Evolutionary conservation across 1,140 invertebrate genomes (phyloP).

Genomic region (Drosophila pseudoananassae): DNA sequence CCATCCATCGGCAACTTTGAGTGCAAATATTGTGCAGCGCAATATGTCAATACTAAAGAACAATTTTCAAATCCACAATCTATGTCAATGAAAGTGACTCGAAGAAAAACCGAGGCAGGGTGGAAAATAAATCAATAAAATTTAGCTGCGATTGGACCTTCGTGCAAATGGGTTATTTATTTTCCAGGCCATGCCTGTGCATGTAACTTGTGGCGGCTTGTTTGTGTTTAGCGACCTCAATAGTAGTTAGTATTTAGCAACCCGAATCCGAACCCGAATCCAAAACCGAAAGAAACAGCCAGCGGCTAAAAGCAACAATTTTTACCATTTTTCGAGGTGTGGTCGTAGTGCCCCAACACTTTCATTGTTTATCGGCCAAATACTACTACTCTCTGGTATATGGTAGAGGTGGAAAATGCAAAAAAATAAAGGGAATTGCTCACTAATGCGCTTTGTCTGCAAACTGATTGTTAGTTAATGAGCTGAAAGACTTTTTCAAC

Average conservation of each 20-base stretch:
- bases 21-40: constrained; percentile 30
- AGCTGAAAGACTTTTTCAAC: constrained; percentile 42
- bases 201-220: constrained; percentile 29
- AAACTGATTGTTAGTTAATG: constrained; percentile 70
- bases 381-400: constrained; percentile 13
- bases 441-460: constrained; percentile 71
- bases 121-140: constrained; percentile 71
- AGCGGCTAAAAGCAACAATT: constrained; percentile 38
- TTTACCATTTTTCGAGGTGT: constrained; percentile 54
- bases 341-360: constrained; percentile 61
- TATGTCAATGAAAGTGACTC: constrained; percentile 69
- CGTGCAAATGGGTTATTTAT: constrained; percentile 81
- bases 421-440: constrained; percentile 57
- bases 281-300: constrained; percentile 48
- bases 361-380: constrained; percentile 69
- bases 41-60: constrained; percentile 52
- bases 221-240: constrained; percentile 61
- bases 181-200: constrained; percentile 47
- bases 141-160: constrained; percentile 49
- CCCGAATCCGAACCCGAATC: constrained; percentile 19
- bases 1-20: constrained; percentile 7
- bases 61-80: constrained; percentile 29
- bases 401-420: constrained; percentile 25
- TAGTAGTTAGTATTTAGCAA: constrained; percentile 58
- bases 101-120: constrained; percentile 51